Evolutionary conservation across 2,113 vertebrate species (phyloP).

Genomic region (Hippocampus zosterae): DNA sequence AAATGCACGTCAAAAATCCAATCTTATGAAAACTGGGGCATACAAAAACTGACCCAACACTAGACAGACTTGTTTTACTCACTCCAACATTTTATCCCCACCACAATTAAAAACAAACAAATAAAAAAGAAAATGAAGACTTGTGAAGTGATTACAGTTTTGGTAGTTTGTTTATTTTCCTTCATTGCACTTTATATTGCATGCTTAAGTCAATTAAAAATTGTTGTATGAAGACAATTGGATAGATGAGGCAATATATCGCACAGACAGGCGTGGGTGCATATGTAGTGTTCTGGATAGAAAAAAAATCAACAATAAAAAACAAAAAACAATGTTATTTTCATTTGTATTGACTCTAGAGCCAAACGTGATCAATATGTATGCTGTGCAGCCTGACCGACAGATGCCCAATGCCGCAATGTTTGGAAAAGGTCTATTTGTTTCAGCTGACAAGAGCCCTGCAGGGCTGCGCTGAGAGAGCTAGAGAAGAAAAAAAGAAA

Average conservation of each 20-base stretch:
- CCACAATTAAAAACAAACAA: neutral
- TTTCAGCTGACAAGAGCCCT: constrained; percentile 46
- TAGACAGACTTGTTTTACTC: too few relatives aligned
- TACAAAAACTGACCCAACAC: too few relatives aligned
- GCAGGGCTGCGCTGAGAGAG: constrained; percentile 14
- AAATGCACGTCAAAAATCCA: too few relatives aligned
- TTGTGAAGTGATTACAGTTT: neutral
- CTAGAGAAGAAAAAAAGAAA: constrained; percentile 8
- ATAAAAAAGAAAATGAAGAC: neutral
- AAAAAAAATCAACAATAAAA: neutral
- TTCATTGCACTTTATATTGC: too few relatives aligned
- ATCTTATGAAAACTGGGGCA: too few relatives aligned
- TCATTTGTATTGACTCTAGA: constrained; percentile 32
- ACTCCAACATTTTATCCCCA: too few relatives aligned
- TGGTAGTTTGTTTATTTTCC: neutral
- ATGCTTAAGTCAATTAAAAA: neutral
- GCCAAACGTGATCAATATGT: constrained; percentile 37
- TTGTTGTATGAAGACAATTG: neutral
- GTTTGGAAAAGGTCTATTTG: constrained; percentile 48
- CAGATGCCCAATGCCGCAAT: constrained; percentile 35
- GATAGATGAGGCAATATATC: neutral
- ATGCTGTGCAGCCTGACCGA: constrained; percentile 35
- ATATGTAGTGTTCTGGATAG: neutral
- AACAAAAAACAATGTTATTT: constrained; percentile 14
- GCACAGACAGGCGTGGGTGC: neutral